phyloP scores from a whole-genome alignment of 2,797 vertebrate species.

The Gymnodraco acuticeps region DNA sequence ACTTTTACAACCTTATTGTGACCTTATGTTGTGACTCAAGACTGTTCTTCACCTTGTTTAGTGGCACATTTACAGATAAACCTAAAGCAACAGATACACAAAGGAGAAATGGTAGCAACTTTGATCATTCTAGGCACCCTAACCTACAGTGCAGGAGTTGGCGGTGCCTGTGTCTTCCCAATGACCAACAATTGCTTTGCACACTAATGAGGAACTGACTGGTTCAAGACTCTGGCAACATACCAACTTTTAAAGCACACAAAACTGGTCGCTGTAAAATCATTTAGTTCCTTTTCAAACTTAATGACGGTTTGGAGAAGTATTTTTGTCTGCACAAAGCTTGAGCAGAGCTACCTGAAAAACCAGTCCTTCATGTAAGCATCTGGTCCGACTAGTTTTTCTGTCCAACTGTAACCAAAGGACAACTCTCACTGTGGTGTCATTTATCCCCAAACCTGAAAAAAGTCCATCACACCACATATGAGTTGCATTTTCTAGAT shows the following conservation, averaged over 20 bases:
- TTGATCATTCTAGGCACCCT: neutral
- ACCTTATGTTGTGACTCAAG: neutral
- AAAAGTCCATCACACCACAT: neutral
- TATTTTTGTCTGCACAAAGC: slow-evolving; percentile 34
- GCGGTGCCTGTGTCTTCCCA: neutral
- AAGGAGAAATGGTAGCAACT: neutral
- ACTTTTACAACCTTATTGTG: neutral
- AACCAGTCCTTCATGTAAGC: slow-evolving; percentile 49
- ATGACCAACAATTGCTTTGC: neutral
- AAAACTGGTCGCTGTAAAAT: neutral
- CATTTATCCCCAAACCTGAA: neutral
- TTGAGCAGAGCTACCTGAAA: slow-evolving; percentile 58
- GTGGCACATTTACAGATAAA: neutral
- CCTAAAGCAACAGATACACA: neutral
- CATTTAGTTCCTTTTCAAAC: slow-evolving; percentile 15
- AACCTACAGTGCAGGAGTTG: too few species aligned
- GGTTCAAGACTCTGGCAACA: neutral
- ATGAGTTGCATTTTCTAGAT: neutral
- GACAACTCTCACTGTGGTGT: slow-evolving; percentile 19
- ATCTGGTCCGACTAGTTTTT: slow-evolving; percentile 59
- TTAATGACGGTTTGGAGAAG: neutral
- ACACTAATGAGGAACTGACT: neutral
- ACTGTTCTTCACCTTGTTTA: neutral
- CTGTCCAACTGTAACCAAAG: slow-evolving; percentile 28
- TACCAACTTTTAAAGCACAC: neutral